Percentiles rank a stretch among this genome's conserved stretches.
phyloP scores from a whole-genome alignment of 2,888 invertebrate species.

The Sericinus montela region DNA sequence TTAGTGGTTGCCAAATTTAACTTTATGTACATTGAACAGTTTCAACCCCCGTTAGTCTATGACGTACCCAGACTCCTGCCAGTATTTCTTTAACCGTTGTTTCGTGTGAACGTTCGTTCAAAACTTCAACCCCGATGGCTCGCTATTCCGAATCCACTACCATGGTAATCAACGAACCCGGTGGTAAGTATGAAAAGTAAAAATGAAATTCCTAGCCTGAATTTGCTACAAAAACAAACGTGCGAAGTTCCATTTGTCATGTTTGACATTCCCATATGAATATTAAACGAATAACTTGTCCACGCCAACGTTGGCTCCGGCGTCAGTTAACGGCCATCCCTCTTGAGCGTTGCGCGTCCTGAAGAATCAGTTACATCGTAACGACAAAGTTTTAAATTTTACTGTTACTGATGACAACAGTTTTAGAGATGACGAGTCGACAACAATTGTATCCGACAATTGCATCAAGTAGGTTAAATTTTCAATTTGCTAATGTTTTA shows the following conservation, averaged over 20 bases:
- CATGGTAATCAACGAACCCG: constrained; percentile 41
- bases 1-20: neutral
- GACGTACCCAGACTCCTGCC: constrained; percentile 29
- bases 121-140: constrained; percentile 33
- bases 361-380: constrained; percentile 19
- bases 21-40: neutral
- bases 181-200: neutral
- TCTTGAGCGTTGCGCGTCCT: constrained; percentile 29
- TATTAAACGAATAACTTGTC: constrained; percentile 37
- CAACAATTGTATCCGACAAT: constrained; percentile 62
- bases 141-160: constrained; percentile 47
- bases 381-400: constrained; percentile 6
- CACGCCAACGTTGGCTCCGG: constrained; percentile 20
- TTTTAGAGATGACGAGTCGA: constrained; percentile 65
- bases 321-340: constrained; percentile 31
- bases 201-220: neutral
- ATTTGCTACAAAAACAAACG: constrained; percentile 1
- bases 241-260: constrained; percentile 23
- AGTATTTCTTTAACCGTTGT: constrained; percentile 27
- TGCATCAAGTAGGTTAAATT: constrained; percentile 33
- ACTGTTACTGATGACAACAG: constrained; percentile 29
- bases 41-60: constrained; percentile 22
- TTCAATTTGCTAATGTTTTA: constrained; percentile 1
- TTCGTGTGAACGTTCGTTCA: constrained; percentile 30
- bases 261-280: constrained; percentile 49